Percentiles rank a stretch among this genome's conserved stretches.
Evolutionary conservation across 2,888 invertebrate genomes (phyloP).

Genomic region (Busseola fusca): DNA sequence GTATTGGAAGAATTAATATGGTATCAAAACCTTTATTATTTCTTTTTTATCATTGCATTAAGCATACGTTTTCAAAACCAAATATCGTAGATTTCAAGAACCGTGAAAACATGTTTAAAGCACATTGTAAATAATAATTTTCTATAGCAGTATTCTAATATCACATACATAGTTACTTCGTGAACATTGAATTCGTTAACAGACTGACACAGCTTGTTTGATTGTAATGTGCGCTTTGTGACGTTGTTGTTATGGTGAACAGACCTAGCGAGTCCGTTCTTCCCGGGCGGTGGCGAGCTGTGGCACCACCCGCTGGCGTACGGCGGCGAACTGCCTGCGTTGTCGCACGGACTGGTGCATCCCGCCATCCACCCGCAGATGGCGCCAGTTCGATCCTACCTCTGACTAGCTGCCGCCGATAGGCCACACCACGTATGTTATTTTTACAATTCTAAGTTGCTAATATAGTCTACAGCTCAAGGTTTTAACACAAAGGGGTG

Average conservation of each 20-base stretch:
- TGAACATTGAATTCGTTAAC: constrained; percentile 54
- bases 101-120: constrained; percentile 80
- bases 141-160: constrained; percentile 70
- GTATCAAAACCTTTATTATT: constrained; percentile 23
- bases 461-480: neutral
- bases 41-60: constrained; percentile 2
- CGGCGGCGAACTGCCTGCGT: constrained; percentile 94
- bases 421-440: constrained; percentile 91
- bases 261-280: constrained; percentile 98
- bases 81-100: constrained; percentile 31
- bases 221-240: constrained; percentile 44
- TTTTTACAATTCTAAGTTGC: neutral
- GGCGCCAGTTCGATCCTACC: constrained; percentile 98
- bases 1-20: constrained; percentile 35
- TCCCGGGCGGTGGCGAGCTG: constrained; percentile 95
- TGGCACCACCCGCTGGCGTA: constrained; percentile 96
- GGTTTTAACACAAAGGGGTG: constrained; percentile 1
- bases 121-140: constrained; percentile 82
- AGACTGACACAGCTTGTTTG: constrained; percentile 54
- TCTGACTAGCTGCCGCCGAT: constrained; percentile 98
- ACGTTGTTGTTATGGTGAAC: constrained; percentile 73
- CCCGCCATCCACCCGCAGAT: constrained; percentile 98
- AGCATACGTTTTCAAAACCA: neutral
- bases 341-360: constrained; percentile 97
- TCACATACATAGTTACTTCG: constrained; percentile 61